Evolutionary conservation across 1,140 invertebrate species (phyloP), one percentile per base, ranked within the genome.

Genomic region (Trissolcus basalis): DNA sequence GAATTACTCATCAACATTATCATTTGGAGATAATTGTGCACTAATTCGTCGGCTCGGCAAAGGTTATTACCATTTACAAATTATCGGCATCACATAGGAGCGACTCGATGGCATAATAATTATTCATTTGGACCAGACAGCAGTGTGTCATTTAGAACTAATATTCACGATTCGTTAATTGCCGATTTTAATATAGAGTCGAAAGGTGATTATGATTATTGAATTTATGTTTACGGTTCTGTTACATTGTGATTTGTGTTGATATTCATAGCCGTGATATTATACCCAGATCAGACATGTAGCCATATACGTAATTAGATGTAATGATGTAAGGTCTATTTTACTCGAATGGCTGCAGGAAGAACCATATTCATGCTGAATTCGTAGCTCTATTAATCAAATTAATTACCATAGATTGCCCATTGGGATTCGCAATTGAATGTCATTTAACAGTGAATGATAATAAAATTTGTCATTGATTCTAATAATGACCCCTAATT

Each of bases 21-120:
- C 64, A 75, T 75, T 75, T 75, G 48, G 64, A 75, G 60, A 69
- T 75, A 75, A 75, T 69, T 69, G 59, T 59, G 36, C 16, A 13
- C 39, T 14, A 19, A 36, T 44, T 61, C 10, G 33, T 60, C n/a
- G 41, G 35, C 12, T 44, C 15, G 27, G 32, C 14, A 49, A 51
- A 68, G 49, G 35, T 63, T 58, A 75, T 63, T 63, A 68, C 51
- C 45, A 64, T 63, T 68, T 59, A 63, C 51, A 35, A 58, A 64
- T 75, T 69, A 69, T 64, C 47, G 27, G 16, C 47, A 54, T 61
- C 9, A 51, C 59, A 48, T 14, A 44, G 16, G 43, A 11, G 9
- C 49, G 47, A 48, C 41, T 61, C 39, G 14, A 15, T 8, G 10
- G 12, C 49, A 32, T 9, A 11, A 39, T 43, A 49, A 73, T 73